Conservation (phyloP, 1,140 invertebrate species). For the Drosophila miranda region DNA sequence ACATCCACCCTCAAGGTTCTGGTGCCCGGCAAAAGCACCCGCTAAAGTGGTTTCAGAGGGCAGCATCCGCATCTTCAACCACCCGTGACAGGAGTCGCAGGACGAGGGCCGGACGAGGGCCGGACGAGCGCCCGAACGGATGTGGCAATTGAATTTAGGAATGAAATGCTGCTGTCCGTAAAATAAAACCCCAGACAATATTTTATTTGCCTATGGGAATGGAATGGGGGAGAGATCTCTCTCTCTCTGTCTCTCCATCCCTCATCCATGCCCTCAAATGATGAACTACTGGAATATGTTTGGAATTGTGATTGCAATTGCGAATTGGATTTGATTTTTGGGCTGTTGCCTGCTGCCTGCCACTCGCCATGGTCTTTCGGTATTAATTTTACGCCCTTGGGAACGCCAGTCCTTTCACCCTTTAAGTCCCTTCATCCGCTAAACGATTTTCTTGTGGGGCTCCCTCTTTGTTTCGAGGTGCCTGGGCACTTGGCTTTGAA, state of each 20-base stretch:
- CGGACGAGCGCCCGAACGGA: constrained; percentile 29
- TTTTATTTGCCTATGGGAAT: constrained; percentile 41
- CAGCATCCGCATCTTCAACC: constrained; percentile 40
- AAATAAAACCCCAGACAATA: constrained; percentile 54
- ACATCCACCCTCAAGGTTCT: constrained; percentile 60
- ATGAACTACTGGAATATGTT: no score
- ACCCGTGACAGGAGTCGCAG: constrained; percentile 52
- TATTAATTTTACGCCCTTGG: no score
- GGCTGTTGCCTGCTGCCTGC: no score
- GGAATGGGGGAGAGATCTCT: constrained; percentile 2
- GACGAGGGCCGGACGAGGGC: neutral
- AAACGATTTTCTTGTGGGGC: constrained; percentile 41
- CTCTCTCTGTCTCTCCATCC: no score
- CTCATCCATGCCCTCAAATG: no score
- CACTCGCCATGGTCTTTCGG: no score
- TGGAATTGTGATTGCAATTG: no score
- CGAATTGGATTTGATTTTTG: no score
- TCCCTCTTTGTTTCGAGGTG: constrained; percentile 47
- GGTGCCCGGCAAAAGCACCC: constrained; percentile 9
- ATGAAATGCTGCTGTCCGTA: constrained; percentile 22
- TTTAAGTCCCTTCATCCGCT: constrained; percentile 34
- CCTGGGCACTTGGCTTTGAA: constrained; percentile 42
- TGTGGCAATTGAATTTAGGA: constrained; percentile 71
- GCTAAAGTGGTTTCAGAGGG: constrained; percentile 13
- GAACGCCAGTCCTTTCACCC: no score